Evolutionary conservation across 2,888 invertebrate species (phyloP), one percentile per base, ranked within the genome.

Genomic region (Drosophila tripunctata): DNA sequence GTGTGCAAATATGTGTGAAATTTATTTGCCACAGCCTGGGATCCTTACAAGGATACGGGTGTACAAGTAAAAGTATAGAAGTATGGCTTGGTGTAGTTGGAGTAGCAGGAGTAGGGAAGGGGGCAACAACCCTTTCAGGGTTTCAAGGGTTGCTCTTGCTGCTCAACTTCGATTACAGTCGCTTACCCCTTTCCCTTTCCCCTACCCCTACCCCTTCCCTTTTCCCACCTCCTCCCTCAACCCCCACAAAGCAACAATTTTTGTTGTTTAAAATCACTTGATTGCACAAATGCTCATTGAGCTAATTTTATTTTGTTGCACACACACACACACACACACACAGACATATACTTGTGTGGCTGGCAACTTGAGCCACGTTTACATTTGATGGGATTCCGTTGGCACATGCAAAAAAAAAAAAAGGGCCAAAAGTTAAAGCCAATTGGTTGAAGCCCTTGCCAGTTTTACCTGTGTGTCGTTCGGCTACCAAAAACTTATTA

Each of bases 241-340:
- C n/a, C n/a, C n/a, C n/a, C n/a, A n/a, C n/a, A n/a, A n/a, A n/a
- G n/a, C n/a, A n/a, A n/a, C n/a, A 66, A 71, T 63, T 62, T 80
- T 77, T 75, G 80, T 82, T 81, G 77, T 83, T 85, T 85, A 75
- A 81, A 81, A 85, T 85, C 89, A 89, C 84, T 87, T 83, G 89
- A 78, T 87, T 88, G 89, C 86, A 88, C 84, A 89, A 88, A 88
- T 88, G 88, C 87, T 86, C 89, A 88, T 88, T 87, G 89, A 83
- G 87, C 85, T 89, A 88, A 88, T 89, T 88, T 88, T 75, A 87
- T 88, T 87, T 82, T 56, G 61, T 60, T 72, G 63, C 68, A 67
- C 57, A 64, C 63, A 45, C 47, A 56, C 47, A 54, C 50, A 54
- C 44, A 41, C 22, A 24, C 40, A n/a, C 38, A 21, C 21, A 56